phyloP scores from a whole-genome alignment of 1,140 invertebrate species.

The Aphaenogaster rudis region DNA sequence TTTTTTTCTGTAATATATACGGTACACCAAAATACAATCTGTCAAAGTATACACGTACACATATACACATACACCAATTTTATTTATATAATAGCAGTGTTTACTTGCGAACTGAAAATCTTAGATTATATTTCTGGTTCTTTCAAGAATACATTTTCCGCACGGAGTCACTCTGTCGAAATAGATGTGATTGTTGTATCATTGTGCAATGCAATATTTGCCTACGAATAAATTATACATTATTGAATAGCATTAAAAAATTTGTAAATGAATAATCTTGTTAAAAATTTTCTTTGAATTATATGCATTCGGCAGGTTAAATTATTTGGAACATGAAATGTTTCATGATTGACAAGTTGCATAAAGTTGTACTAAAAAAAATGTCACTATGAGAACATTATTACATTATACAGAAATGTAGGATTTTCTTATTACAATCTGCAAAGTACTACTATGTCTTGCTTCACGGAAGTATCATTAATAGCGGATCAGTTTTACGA shows the following conservation, averaged over 20 bases:
- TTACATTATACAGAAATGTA: conserved; percentile 11
- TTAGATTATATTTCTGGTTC: not conserved
- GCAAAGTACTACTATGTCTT: not conserved
- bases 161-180: not conserved
- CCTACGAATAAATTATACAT: conserved; percentile 49
- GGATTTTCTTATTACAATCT: conserved; percentile 10
- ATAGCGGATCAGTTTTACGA: conserved; percentile 21
- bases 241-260: conserved; percentile 29
- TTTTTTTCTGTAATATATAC: conserved; percentile 31
- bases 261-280: conserved; percentile 11
- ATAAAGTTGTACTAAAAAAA: not conserved
- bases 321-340: conserved; percentile 40
- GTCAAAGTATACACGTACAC: conserved; percentile 1
- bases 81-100: not conserved
- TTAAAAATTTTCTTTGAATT: conserved; percentile 35
- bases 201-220: conserved; percentile 44
- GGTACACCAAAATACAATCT: not conserved
- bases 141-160: not conserved
- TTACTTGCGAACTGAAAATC: not conserved
- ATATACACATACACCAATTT: not conserved
- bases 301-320: conserved; percentile 37
- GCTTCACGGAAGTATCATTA: not conserved
- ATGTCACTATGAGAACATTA: not conserved
- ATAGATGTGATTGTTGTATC: not conserved
- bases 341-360: conserved; percentile 20